Conservation (phyloP, 2,113 vertebrate species). For the Quiscalus mexicanus region DNA sequence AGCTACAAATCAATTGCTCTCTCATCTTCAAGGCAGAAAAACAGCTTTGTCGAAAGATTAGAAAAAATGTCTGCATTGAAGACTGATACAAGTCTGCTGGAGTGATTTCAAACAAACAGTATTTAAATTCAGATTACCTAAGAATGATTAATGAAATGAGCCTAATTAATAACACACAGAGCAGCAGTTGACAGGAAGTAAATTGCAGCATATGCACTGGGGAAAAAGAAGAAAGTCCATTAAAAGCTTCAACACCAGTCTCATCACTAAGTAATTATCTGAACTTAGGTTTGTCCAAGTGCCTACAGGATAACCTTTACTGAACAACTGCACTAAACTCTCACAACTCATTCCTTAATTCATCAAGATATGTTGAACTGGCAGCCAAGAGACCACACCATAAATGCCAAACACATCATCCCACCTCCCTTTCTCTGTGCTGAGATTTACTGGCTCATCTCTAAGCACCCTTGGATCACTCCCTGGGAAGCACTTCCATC, state of each 20-base stretch:
- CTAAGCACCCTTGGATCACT: neutral
- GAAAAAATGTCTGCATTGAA: neutral
- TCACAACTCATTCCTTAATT: neutral
- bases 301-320: neutral
- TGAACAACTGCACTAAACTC: neutral
- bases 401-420: neutral
- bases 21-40: neutral
- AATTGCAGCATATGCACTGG: neutral
- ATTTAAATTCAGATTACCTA: constrained; percentile 2
- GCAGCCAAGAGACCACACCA: neutral
- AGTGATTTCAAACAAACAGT: neutral
- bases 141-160: neutral
- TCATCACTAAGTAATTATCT: neutral
- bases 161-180: neutral
- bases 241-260: neutral
- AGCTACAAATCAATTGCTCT: neutral
- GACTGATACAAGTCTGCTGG: neutral
- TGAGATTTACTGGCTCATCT: neutral
- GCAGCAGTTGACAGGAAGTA: neutral
- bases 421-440: neutral
- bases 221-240: neutral
- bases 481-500: neutral
- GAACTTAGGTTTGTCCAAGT: neutral
- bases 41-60: neutral
- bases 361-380: neutral